Conservation (phyloP, 2,797 vertebrate species). For the Halcyon chelicuti region DNA sequence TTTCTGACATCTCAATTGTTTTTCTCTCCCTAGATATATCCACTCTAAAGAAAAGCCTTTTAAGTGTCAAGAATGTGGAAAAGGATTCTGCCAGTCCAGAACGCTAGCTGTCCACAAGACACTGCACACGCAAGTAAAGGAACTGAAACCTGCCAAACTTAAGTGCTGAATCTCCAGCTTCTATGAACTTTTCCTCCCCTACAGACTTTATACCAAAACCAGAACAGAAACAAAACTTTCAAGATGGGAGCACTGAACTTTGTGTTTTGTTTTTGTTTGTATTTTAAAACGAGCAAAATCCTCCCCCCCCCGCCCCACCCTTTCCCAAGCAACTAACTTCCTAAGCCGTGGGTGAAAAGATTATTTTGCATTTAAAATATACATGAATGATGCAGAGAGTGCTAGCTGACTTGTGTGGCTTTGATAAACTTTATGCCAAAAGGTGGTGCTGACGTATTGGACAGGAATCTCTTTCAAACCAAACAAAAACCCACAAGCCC, state of each 20-base stretch:
- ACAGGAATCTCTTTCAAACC: slow-evolving; percentile 39
- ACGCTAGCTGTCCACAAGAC: slow-evolving; percentile 99
- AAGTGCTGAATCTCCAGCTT: slow-evolving; percentile 83
- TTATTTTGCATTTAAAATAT: slow-evolving; percentile 12
- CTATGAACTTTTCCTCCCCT: slow-evolving; percentile 22
- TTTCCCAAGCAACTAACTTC: not conserved
- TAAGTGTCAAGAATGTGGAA: slow-evolving; percentile 98
- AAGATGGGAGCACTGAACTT: slow-evolving; percentile 55
- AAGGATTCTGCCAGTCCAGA: slow-evolving; percentile 98
- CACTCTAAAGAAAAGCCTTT: slow-evolving; percentile 99
- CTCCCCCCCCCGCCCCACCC: not conserved
- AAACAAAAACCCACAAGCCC: not conserved
- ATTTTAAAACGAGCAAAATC: slow-evolving; percentile 22
- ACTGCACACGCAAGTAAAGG: slow-evolving; percentile 97
- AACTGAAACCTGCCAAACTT: slow-evolving; percentile 94
- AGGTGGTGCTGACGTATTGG: slow-evolving; percentile 80
- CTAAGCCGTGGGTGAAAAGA: slow-evolving; percentile 6
- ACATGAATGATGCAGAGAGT: not conserved
- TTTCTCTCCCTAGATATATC: slow-evolving; percentile 88
- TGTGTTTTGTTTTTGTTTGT: slow-evolving; percentile 45
- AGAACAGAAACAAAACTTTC: slow-evolving; percentile 52
- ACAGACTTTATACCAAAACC: slow-evolving; percentile 41
- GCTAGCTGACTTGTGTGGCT: slow-evolving; percentile 44
- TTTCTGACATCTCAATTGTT: slow-evolving; percentile 26
- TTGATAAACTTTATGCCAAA: slow-evolving; percentile 81